Percentiles rank a stretch among this genome's conserved stretches.
Evolutionary conservation across 1,140 invertebrate species (phyloP).

Genomic region (Xylocopa sonorina): DNA sequence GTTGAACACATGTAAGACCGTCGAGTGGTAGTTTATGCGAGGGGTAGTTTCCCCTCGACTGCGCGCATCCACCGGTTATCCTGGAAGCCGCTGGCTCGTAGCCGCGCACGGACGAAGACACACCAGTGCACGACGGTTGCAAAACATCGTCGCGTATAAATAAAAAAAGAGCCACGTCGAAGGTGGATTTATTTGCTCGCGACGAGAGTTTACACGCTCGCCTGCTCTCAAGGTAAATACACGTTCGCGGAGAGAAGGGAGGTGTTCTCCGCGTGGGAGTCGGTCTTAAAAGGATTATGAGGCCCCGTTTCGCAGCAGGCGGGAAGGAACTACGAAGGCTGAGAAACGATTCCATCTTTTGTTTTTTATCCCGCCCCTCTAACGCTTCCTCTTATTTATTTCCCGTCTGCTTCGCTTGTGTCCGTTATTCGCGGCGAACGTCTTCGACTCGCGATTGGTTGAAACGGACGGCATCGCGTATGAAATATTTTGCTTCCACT

Average conservation of each 20-base stretch:
- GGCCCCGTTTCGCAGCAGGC: no score
- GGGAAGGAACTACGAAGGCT: no score
- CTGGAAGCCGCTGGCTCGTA: slow-evolving; percentile 51
- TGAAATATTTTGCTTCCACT: not conserved
- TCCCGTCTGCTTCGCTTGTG: no score
- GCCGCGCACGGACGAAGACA: slow-evolving; percentile 36
- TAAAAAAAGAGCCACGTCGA: slow-evolving; percentile 8
- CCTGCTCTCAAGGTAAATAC: not conserved
- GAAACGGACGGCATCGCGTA: not conserved
- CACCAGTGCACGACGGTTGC: slow-evolving; percentile 24
- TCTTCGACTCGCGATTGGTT: not conserved
- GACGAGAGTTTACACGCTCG: not conserved
- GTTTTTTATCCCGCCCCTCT: no score
- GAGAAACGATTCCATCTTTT: no score
- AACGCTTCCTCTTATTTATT: no score
- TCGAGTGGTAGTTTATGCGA: slow-evolving; percentile 32
- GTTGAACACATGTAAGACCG: slow-evolving; percentile 51
- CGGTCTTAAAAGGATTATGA: no score
- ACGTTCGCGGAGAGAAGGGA: no score
- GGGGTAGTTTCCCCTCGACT: slow-evolving; percentile 3
- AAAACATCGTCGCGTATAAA: slow-evolving; percentile 37
- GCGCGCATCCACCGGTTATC: no score
- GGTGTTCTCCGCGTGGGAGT: no score
- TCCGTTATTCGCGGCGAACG: not conserved
- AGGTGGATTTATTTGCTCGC: slow-evolving; percentile 8